phyloP scores from a whole-genome alignment of 1,140 invertebrate species.

The Hypsibius dujardini region DNA sequence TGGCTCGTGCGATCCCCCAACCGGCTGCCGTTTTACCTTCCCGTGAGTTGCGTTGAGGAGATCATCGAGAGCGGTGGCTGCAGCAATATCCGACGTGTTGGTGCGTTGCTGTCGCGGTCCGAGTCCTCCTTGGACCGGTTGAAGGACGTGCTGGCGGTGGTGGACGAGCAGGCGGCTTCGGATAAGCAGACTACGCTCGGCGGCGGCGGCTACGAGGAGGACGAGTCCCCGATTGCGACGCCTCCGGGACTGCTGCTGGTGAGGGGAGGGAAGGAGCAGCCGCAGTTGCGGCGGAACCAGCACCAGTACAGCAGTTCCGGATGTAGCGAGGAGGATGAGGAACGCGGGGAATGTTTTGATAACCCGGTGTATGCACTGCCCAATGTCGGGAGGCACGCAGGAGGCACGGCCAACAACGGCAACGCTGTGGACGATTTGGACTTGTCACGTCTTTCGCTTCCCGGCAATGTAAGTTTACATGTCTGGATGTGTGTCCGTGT shows the following conservation, averaged over 20 bases:
- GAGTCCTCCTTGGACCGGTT: conserved; percentile 5
- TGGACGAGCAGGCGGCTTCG: not conserved
- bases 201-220: not conserved
- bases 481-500: not conserved
- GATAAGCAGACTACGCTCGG: not conserved
- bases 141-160: not conserved
- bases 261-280: too few relatives aligned
- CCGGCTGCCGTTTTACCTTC: not conserved
- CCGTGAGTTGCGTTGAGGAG: not conserved
- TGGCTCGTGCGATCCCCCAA: not conserved
- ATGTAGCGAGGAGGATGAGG: not conserved
- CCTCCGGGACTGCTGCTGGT: too few relatives aligned
- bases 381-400: not conserved
- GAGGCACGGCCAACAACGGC: not conserved
- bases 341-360: conserved; percentile 4
- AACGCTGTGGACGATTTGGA: not conserved
- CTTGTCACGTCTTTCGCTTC: not conserved
- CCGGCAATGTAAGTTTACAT: not conserved
- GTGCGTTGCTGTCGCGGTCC: not conserved
- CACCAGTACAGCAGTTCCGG: too few relatives aligned
- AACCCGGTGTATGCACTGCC: conserved; percentile 14
- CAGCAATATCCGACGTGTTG: not conserved
- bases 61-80: not conserved
- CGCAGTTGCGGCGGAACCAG: too few relatives aligned
- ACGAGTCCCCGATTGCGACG: too few relatives aligned